Evolutionary conservation across 2,797 vertebrate species (phyloP).

Genomic region (Lepus oiostolus): DNA sequence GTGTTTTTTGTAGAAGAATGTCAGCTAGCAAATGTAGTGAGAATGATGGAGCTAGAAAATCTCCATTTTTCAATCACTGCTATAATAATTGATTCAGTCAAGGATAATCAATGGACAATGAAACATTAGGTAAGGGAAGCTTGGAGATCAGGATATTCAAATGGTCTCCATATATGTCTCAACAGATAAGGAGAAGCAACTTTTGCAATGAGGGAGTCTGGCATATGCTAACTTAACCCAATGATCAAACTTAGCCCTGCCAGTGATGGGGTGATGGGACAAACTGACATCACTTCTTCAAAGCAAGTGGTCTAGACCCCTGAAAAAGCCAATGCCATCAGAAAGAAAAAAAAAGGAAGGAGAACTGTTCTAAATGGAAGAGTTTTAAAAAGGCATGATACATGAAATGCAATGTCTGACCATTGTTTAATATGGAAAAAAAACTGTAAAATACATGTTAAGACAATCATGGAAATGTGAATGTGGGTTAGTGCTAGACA

Average conservation of each 20-base stretch:
- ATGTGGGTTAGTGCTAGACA: not conserved
- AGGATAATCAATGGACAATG: not conserved
- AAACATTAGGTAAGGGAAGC: not conserved
- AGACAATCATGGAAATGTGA: not conserved
- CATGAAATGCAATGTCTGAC: not conserved
- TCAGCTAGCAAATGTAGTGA: not conserved
- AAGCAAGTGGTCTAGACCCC: not conserved
- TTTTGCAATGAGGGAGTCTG: not conserved
- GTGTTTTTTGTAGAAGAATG: constrained; percentile 6
- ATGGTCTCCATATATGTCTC: not conserved
- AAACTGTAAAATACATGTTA: constrained; percentile 4
- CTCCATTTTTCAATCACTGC: not conserved
- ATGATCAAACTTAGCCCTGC: not conserved
- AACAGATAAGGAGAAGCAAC: not conserved
- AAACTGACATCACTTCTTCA: not conserved
- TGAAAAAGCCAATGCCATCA: constrained; percentile 36
- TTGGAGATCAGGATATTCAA: not conserved
- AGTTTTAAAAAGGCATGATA: not conserved
- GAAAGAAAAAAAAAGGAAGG: not conserved
- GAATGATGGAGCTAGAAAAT: not conserved
- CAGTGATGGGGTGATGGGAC: not conserved
- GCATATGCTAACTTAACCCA: not conserved
- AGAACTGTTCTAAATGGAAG: constrained; percentile 43
- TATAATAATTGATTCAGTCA: constrained; percentile 1
- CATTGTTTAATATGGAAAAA: not conserved